Evolutionary conservation across 1,140 invertebrate species (phyloP).

Genomic region (Meloidogyne hapla): DNA sequence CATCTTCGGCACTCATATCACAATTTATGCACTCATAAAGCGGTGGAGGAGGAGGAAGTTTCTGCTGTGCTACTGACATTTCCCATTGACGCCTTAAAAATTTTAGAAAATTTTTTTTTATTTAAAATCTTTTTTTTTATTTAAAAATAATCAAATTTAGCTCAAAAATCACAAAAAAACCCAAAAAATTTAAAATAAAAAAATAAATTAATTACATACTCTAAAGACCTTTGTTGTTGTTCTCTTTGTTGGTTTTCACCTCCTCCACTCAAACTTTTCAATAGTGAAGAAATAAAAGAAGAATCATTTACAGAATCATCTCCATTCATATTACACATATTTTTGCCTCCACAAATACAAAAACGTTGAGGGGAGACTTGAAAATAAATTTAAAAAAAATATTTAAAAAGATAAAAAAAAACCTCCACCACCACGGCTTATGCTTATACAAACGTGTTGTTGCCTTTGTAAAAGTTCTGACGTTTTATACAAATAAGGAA

Average conservation of each 20-base stretch:
- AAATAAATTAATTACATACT: too few species aligned
- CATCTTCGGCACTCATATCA: slow-evolving; percentile 53
- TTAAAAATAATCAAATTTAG: too few species aligned
- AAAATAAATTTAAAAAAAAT: not conserved
- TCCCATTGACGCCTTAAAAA: not conserved
- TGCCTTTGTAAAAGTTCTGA: slow-evolving; percentile 48
- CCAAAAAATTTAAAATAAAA: too few species aligned
- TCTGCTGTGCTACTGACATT: not conserved
- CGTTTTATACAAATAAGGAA: slow-evolving; percentile 57
- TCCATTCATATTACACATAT: not conserved
- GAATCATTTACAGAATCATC: not conserved
- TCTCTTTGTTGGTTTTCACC: not conserved
- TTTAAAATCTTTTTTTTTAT: too few species aligned
- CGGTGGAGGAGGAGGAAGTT: not conserved
- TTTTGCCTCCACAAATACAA: slow-evolving; percentile 1
- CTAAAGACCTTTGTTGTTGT: not conserved
- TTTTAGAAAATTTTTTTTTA: not conserved
- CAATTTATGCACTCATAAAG: slow-evolving; percentile 55
- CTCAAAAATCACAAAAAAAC: too few species aligned
- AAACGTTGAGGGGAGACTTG: not conserved
- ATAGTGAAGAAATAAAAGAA: not conserved
- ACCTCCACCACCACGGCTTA: slow-evolving; percentile 30
- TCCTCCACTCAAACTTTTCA: slow-evolving; percentile 12
- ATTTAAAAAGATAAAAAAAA: not conserved
- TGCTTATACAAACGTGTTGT: slow-evolving; percentile 52